Conservation (phyloP, 1,140 invertebrate species). For the Drosophila nigrodunni region DNA sequence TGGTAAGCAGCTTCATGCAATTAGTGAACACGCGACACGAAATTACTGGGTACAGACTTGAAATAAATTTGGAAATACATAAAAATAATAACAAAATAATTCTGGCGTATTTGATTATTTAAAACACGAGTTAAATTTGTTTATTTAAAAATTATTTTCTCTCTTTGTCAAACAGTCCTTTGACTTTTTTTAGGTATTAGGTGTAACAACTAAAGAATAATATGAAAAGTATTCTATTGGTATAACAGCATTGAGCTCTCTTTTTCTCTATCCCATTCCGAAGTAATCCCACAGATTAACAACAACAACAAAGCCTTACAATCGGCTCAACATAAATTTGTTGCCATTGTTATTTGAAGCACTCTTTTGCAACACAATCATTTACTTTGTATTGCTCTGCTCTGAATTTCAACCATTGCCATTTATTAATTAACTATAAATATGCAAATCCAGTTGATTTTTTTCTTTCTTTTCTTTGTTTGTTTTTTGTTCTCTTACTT, state of each 20-base stretch:
- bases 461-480: neutral
- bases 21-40: conserved; percentile 14
- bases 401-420: conserved; percentile 21
- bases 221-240: neutral
- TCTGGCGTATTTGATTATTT: neutral
- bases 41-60: neutral
- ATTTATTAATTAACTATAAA: conserved; percentile 71
- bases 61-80: neutral
- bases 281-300: neutral
- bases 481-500: neutral
- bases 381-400: neutral
- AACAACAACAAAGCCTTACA: neutral
- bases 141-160: too few relatives aligned
- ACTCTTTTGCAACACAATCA: conserved; percentile 11
- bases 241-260: neutral
- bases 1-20: conserved; percentile 9
- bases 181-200: too few relatives aligned
- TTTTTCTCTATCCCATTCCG: neutral
- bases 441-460: conserved; percentile 25
- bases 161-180: too few relatives aligned
- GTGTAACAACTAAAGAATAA: too few relatives aligned
- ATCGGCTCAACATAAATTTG: conserved; percentile 19
- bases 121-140: neutral
- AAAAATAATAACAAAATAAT: neutral
- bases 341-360: conserved; percentile 18